Evolutionary conservation across 2,113 vertebrate genomes (phyloP).

Genomic region (Peromyscus californicus): DNA sequence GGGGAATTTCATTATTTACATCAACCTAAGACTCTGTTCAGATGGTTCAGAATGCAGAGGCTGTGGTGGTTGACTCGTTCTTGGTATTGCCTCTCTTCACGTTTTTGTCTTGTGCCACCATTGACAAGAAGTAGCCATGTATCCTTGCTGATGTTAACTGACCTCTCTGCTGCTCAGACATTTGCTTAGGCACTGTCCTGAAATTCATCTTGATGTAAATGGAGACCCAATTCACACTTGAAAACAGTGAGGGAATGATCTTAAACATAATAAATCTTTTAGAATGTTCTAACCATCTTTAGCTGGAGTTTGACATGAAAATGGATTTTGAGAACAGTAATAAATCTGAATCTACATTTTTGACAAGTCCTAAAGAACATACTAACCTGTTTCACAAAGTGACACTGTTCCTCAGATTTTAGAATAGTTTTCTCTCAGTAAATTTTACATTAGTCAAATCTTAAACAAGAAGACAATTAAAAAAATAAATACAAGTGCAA

Average conservation of each 20-base stretch:
- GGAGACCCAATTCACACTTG: conserved; percentile 8
- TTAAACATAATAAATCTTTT: neutral
- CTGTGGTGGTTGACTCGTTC: neutral
- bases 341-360: neutral
- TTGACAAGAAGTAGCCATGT: neutral
- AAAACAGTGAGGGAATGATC: neutral
- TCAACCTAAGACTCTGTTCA: neutral
- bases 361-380: neutral
- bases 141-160: neutral
- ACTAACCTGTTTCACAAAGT: neutral
- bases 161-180: neutral
- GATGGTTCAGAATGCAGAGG: neutral
- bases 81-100: neutral
- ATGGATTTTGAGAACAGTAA: neutral
- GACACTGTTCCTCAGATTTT: neutral
- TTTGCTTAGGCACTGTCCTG: neutral
- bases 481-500: neutral
- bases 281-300: neutral
- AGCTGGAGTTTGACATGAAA: conserved; percentile 36
- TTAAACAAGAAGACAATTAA: neutral
- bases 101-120: neutral
- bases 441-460: conserved; percentile 31
- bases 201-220: neutral
- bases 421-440: conserved; percentile 15
- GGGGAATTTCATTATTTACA: neutral